These are phyloP conservation scores for Ceratothoa steindachneri DNA, from an alignment of 2,888 invertebrate genomes.

Conservation along the genomic window DNA sequence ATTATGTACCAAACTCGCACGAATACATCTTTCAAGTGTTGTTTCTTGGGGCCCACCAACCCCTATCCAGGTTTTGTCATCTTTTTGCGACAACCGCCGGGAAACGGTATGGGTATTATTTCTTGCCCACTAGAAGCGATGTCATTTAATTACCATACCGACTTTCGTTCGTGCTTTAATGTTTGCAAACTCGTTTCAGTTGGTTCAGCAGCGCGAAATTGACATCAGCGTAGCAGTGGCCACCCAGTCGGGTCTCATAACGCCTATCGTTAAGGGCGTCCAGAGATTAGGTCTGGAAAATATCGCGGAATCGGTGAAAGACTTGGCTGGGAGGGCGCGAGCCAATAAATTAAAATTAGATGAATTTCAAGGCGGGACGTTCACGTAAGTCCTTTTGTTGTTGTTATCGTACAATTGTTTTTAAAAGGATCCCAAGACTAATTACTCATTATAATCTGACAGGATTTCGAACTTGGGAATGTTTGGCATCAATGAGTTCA, in stretches of 20 bases:
- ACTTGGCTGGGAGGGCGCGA: constrained; percentile 60
- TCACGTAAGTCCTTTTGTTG: constrained; percentile 54
- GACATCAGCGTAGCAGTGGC: constrained; percentile 65
- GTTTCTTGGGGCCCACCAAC: too few species aligned
- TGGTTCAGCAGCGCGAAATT: constrained; percentile 54
- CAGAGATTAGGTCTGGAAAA: constrained; percentile 58
- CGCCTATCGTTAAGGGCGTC: constrained; percentile 62
- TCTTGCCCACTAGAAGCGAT: too few species aligned
- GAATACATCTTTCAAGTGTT: too few species aligned
- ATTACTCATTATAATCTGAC: too few species aligned
- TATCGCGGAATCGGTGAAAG: constrained; percentile 58
- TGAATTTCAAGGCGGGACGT: constrained; percentile 64
- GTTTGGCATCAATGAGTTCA: constrained; percentile 64
- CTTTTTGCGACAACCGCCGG: too few species aligned
- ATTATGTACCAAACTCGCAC: too few species aligned
- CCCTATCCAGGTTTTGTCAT: too few species aligned
- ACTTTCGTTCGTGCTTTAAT: too few species aligned
- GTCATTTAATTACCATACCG: too few species aligned
- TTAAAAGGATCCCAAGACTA: too few species aligned
- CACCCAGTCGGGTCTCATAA: constrained; percentile 63
- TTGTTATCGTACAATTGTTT: background rate
- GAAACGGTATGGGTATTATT: too few species aligned
- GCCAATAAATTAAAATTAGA: constrained; percentile 63
- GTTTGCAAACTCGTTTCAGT: too few species aligned
- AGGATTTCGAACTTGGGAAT: constrained; percentile 67